These are phyloP conservation scores for Sclerodermus sp. DNA, from an alignment of 2,888 invertebrate genomes.

Conservation along the genomic window DNA sequence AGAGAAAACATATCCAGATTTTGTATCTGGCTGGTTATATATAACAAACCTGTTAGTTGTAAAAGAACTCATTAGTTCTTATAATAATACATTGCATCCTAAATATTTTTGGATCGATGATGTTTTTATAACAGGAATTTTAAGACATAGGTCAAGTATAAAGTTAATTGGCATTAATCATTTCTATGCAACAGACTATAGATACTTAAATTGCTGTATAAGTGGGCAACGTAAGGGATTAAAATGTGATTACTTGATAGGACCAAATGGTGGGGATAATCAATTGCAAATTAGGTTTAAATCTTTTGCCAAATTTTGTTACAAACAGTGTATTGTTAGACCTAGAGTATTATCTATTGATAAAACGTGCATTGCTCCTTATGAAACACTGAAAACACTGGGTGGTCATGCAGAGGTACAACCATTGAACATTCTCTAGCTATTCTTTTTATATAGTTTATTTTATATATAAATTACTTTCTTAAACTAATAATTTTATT, in stretches of 20 bases:
- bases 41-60: conserved; percentile 71
- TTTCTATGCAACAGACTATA: conserved; percentile 72
- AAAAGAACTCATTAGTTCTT: conserved; percentile 61
- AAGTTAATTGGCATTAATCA: conserved; percentile 63
- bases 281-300: conserved; percentile 70
- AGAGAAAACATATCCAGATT: conserved; percentile 68
- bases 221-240: conserved; percentile 61
- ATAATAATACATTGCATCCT: conserved; percentile 61
- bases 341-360: conserved; percentile 22
- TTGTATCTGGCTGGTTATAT: conserved; percentile 85
- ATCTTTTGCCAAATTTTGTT: conserved; percentile 65
- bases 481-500: no score
- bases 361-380: conserved; percentile 35
- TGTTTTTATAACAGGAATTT: conserved; percentile 79
- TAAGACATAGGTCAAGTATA: conserved; percentile 66
- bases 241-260: conserved; percentile 67
- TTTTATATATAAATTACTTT: background rate
- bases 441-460: background rate
- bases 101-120: conserved; percentile 91
- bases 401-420: conserved; percentile 27
- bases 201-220: conserved; percentile 75
- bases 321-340: conserved; percentile 20
- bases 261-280: conserved; percentile 77
- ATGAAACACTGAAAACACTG: conserved; percentile 22
- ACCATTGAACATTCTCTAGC: conserved; percentile 18